A percentile compares a stretch with the other conserved stretches of the same genome.
Evolutionary conservation across 1,140 invertebrate genomes (phyloP).

Genomic region (Caenorhabditis elegans): WBcel235 BX284602.5:8314501-8315000

Average conservation of each 20-base stretch:
- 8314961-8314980: too few relatives aligned
- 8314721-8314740: constrained; percentile 25
- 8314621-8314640: too few relatives aligned
- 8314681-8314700: constrained; percentile 24
- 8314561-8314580: too few relatives aligned
- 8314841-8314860: not conserved
- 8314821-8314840: not conserved
- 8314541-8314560: too few relatives aligned
- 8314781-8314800: too few relatives aligned
- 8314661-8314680: not conserved
- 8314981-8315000: constrained; percentile 13
- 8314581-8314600: too few relatives aligned
- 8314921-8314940: not conserved
- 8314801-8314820: not conserved
- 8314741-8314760: not conserved
- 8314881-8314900: constrained; percentile 17
- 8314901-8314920: not conserved
- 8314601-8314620: too few relatives aligned
- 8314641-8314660: too few relatives aligned
- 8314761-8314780: not conserved
- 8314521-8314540: too few relatives aligned
- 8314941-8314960: too few relatives aligned
- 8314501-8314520: too few relatives aligned
- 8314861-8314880: constrained; percentile 13
- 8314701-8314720: constrained; percentile 18